A percentile compares a stretch with the other conserved stretches of the same genome.
These are phyloP conservation scores for Myrmecobius fasciatus DNA, from an alignment of 2,113 vertebrate genomes.

Conservation along the genomic window DNA sequence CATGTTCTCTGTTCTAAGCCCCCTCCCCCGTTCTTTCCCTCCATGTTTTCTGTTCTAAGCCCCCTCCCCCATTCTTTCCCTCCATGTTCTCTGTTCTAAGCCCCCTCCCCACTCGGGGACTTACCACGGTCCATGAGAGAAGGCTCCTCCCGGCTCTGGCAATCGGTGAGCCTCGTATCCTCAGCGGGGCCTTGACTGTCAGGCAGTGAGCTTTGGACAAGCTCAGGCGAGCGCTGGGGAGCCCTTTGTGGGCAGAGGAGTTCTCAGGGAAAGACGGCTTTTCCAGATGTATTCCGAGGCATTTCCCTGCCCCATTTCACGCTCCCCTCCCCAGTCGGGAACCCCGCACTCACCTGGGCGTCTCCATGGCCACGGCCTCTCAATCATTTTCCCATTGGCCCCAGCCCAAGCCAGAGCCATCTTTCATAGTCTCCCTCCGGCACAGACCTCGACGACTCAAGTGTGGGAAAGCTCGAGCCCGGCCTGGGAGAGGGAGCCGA, in stretches of 20 bases:
- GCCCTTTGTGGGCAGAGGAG: background rate
- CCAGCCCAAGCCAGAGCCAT: background rate
- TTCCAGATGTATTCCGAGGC: background rate
- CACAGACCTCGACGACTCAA: background rate
- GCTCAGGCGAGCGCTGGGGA: background rate
- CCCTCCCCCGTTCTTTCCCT: too few species aligned
- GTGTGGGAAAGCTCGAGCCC: background rate
- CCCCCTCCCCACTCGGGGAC: too few species aligned
- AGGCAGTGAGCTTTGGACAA: background rate
- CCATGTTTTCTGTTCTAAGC: too few species aligned
- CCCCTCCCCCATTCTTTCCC: too few species aligned
- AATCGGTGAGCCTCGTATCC: background rate
- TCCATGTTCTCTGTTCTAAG: too few species aligned
- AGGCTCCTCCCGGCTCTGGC: background rate
- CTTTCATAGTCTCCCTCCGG: background rate
- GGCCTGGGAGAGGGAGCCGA: too few species aligned
- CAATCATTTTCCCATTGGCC: background rate
- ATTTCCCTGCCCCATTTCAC: background rate
- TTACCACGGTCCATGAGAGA: too few species aligned
- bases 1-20: too few species aligned
- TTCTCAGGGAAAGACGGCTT: background rate
- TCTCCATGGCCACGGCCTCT: background rate
- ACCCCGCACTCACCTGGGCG: background rate
- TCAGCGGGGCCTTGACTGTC: background rate
- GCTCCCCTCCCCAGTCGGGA: background rate